Evolutionary conservation across 2,888 invertebrate species (phyloP).

Genomic region (Eumacrocentrus americanus): DNA sequence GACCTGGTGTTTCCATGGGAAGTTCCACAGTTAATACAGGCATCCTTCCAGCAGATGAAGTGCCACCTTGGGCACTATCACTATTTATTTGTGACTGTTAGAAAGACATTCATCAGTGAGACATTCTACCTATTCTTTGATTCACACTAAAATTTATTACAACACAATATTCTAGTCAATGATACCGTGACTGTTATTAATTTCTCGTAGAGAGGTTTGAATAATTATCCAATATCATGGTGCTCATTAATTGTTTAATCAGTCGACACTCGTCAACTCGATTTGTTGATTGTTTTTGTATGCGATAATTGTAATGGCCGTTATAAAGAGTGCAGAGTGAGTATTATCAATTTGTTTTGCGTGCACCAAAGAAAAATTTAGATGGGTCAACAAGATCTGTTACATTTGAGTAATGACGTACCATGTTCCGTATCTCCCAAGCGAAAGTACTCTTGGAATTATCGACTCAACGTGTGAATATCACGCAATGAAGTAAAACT

Average conservation of each 20-base stretch:
- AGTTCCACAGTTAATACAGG: constrained; percentile 43
- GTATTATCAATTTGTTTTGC: not conserved
- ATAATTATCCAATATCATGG: not conserved
- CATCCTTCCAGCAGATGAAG: constrained; percentile 37
- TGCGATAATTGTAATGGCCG: constrained; percentile 4
- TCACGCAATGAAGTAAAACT: not conserved
- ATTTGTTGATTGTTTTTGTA: not conserved
- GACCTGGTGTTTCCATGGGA: constrained; percentile 40
- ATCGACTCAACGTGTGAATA: not conserved
- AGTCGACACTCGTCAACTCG: too few relatives aligned
- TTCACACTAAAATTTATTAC: not conserved
- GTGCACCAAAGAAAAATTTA: not conserved
- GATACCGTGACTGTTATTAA: too few relatives aligned
- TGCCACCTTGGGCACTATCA: constrained; percentile 32
- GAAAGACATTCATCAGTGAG: constrained; percentile 20
- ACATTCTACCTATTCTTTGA: not conserved
- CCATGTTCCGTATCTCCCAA: constrained; percentile 27
- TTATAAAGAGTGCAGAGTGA: too few relatives aligned
- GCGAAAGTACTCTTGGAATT: constrained; percentile 7
- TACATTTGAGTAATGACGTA: constrained; percentile 19
- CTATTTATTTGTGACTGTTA: constrained; percentile 40
- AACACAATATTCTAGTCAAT: not conserved
- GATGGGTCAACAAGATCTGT: not conserved
- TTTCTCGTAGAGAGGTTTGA: too few relatives aligned
- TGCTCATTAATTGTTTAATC: too few relatives aligned